A percentile compares a stretch with the other conserved stretches of the same genome.
Conservation (phyloP, 2,797 vertebrate species). For the Rhinoraja longicauda region DNA sequence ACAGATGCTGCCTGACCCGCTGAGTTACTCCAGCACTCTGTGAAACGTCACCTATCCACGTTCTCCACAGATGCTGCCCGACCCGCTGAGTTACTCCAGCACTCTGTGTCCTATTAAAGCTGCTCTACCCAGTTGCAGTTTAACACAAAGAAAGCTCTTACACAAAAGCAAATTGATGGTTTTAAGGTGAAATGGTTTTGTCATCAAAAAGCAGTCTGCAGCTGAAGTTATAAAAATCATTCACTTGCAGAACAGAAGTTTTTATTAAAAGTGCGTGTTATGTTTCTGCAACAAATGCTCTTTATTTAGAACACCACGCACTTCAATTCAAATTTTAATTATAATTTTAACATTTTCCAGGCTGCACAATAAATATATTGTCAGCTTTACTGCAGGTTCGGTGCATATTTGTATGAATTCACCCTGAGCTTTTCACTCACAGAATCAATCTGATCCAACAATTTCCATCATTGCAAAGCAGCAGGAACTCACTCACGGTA, state of each 20-base stretch:
- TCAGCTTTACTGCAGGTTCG: not conserved
- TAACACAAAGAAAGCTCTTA: not conserved
- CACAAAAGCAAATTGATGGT: not conserved
- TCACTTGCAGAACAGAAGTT: not conserved
- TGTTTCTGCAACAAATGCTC: not conserved
- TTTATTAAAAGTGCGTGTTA: constrained; percentile 15
- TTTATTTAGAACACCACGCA: not conserved
- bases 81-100: no score
- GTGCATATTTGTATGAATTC: not conserved
- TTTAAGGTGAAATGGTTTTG: not conserved
- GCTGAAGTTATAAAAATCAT: not conserved
- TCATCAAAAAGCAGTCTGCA: not conserved
- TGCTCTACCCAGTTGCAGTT: not conserved
- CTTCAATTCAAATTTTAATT: constrained; percentile 22
- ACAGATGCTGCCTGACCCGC: no score
- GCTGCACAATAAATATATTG: not conserved
- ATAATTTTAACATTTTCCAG: not conserved
- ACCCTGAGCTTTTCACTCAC: not conserved
- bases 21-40: no score
- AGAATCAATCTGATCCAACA: not conserved
- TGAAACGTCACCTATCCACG: no score
- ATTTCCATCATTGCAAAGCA: not conserved
- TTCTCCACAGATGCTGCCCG: no score
- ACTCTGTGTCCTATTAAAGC: no score
- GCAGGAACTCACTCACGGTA: not conserved